Evolutionary conservation across 2,113 vertebrate genomes (phyloP).

Genomic region (Carollia perspicillata): DNA sequence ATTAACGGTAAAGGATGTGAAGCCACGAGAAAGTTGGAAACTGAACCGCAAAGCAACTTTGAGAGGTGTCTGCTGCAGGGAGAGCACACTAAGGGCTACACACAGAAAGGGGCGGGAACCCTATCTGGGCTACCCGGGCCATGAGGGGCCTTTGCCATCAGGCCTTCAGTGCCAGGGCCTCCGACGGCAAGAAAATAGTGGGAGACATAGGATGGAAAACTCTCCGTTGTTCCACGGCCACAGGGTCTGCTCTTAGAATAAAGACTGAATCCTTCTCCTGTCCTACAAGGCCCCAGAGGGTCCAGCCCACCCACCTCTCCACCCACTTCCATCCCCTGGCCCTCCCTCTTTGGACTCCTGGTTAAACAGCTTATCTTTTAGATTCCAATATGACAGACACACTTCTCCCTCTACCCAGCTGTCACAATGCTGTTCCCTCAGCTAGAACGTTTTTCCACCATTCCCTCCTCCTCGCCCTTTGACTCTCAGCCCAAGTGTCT

Average conservation of each 20-base stretch:
- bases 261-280: background rate
- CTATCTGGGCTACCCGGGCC: background rate
- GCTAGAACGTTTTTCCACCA: fast-evolving
- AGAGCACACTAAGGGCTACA: fast-evolving
- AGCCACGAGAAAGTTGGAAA: constrained; percentile 41
- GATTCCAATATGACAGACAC: background rate
- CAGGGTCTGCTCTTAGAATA: background rate
- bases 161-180: background rate
- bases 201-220: background rate
- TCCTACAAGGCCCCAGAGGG: fast-evolving
- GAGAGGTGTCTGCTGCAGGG: background rate
- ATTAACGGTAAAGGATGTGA: constrained; percentile 32
- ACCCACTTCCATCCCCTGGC: too few relatives aligned
- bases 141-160: fast-evolving
- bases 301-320: fast-evolving
- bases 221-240: background rate
- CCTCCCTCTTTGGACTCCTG: background rate
- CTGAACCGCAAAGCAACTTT: background rate
- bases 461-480: background rate
- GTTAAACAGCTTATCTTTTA: background rate
- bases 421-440: background rate
- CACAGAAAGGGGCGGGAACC: too few relatives aligned
- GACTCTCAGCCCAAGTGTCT: background rate
- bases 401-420: fast-evolving
- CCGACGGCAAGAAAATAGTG: background rate